Evolutionary conservation across 2,113 vertebrate genomes (phyloP).

Genomic region (Phalacrocorax brasilianus): DNA sequence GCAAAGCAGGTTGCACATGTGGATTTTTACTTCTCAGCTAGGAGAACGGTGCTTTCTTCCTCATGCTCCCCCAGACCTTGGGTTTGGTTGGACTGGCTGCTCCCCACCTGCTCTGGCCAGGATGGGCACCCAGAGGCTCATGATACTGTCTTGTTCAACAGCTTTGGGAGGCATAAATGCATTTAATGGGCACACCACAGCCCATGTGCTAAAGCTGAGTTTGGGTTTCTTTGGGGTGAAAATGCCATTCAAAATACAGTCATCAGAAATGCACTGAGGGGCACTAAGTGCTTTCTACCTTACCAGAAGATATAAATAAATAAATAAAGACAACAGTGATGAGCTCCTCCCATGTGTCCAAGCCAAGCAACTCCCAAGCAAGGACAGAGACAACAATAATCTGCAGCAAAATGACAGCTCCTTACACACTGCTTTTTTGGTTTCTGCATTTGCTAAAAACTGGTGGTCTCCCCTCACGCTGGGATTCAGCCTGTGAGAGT

Average conservation of each 20-base stretch:
- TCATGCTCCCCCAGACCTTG: neutral
- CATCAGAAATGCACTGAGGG: neutral
- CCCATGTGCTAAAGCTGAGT: neutral
- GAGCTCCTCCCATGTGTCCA: neutral
- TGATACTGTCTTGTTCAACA: neutral
- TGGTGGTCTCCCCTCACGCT: accelerated
- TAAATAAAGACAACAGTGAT: neutral
- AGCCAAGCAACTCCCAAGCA: neutral
- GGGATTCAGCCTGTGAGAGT: neutral
- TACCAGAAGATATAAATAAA: neutral
- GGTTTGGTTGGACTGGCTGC: neutral
- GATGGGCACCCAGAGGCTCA: neutral
- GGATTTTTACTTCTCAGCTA: neutral
- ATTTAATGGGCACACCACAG: neutral
- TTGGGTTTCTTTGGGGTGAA: neutral
- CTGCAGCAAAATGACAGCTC: neutral
- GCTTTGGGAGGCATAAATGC: neutral
- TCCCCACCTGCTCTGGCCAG: accelerated
- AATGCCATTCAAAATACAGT: neutral
- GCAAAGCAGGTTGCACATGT: neutral
- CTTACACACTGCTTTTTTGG: neutral
- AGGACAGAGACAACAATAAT: neutral
- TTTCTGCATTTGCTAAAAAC: neutral
- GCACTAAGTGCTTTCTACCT: neutral
- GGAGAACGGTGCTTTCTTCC: neutral